Conservation (phyloP, 2,888 invertebrate genomes). For the Meghimatium bilineatum region DNA sequence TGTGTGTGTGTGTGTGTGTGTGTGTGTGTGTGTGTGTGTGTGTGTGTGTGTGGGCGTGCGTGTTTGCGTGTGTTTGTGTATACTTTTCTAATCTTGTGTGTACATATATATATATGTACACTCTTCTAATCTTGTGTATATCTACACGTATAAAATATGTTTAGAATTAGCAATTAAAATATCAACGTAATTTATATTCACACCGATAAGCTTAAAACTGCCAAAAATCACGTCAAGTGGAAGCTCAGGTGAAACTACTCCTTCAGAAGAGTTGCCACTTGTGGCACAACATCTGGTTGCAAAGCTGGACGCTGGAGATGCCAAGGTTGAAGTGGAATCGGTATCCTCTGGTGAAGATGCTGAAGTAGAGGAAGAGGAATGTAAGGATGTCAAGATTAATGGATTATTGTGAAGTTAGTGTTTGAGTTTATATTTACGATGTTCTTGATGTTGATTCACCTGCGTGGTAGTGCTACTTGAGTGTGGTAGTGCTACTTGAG, state of each 20-base stretch:
- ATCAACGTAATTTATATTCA: no score
- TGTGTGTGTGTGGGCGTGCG: no score
- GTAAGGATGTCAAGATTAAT: no score
- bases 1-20: neutral
- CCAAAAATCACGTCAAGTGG: neutral
- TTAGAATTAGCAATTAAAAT: neutral
- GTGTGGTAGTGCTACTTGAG: no score
- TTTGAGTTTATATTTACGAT: no score
- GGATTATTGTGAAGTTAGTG: no score
- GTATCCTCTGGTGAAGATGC: neutral
- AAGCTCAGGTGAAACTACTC: neutral
- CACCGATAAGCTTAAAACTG: neutral
- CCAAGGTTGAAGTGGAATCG: neutral
- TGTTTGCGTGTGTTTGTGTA: neutral
- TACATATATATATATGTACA: neutral
- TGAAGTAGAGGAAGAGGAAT: neutral
- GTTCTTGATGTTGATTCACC: no score
- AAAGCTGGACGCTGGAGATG: neutral
- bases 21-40: no score
- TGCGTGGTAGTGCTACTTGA: no score
- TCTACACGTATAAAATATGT: no score
- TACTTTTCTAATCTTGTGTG: neutral
- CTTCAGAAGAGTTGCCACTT: neutral
- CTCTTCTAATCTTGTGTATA: neutral
- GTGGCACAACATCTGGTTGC: neutral